Conservation (phyloP, 2,888 invertebrate genomes). For the Diogma glabrata region DNA sequence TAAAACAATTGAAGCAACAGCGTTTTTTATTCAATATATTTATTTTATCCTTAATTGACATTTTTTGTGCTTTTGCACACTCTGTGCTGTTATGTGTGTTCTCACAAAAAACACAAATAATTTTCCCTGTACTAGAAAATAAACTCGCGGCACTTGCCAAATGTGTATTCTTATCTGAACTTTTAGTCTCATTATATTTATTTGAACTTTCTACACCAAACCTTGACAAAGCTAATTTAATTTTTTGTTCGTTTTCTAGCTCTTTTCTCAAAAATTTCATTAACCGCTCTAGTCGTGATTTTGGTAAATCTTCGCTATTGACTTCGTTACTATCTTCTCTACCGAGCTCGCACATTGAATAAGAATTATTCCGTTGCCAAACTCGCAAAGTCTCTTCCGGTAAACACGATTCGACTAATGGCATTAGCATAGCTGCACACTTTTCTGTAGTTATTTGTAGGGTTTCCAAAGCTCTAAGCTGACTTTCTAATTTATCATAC, state of each 20-base stretch:
- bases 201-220: background rate
- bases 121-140: too few species aligned
- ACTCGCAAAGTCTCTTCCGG: slow-evolving; percentile 22
- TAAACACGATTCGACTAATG: slow-evolving; percentile 23
- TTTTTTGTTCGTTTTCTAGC: background rate
- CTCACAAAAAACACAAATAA: background rate
- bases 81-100: background rate
- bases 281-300: background rate
- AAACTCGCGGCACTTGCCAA: background rate
- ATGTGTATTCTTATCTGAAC: too few species aligned
- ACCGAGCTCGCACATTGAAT: too few species aligned
- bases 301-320: background rate
- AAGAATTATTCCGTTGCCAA: slow-evolving; percentile 18
- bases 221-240: background rate
- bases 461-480: slow-evolving; percentile 4
- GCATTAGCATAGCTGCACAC: background rate
- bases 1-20: background rate
- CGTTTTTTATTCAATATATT: background rate
- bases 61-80: background rate
- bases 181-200: too few species aligned
- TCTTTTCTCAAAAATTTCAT: background rate
- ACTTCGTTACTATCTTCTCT: too few species aligned
- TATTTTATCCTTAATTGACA: background rate
- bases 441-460: background rate
- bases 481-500: slow-evolving; percentile 6